Base-by-base conservation (phyloP, 2,888 invertebrate species). In the Troglohyphantes excavatus region DNA sequence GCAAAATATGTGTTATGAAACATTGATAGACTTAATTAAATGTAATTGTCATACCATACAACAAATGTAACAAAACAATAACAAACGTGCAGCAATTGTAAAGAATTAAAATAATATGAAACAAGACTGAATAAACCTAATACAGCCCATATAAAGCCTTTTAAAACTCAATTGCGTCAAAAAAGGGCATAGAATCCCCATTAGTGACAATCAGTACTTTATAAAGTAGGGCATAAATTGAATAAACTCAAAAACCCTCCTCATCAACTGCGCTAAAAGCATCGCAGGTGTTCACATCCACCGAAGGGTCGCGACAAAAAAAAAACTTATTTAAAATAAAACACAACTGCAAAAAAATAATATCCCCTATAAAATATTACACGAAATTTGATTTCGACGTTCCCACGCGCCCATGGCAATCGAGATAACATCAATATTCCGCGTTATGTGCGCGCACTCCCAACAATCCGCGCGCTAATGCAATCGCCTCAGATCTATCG, bases 381-480 rank as follows among this genome's bases (percentile, higher is more conserved):
- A 21, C 46, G 61, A 68, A 85, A 81, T 87, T 88, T 81, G 73
- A 81, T 81, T 88, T 81, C 29, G 67, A 53, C 81, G 67, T 88
- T 88, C 87, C 78, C 87, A 88, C 87, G 81, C 81, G 81, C 63
- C 78, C 53, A n/a, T 21, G 53, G 33, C 43, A 68, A 39, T 46
- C 23, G 79, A 67, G 86, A 87, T 87, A 73, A 13, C 70, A 78
- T 79, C 75, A 23, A n/a, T 61, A 70, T 68, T 59, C 46, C 46
- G 17, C 33, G 33, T 33, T 33, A 33, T 33, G 9, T 33, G 23
- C 85, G 21, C 39, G 82, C 53, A 39, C 43, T 29, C 53, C 23
- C 59, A 61, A 86, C 87, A 81, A 81, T 65, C 79, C 73, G 23
- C 39, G 53, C 59, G 81, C 87, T 81, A 81, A 75, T 88, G 87